Percentiles rank a stretch among this genome's conserved stretches.
Conservation (phyloP, 2,888 invertebrate genomes). For the Mythimna loreyi region DNA sequence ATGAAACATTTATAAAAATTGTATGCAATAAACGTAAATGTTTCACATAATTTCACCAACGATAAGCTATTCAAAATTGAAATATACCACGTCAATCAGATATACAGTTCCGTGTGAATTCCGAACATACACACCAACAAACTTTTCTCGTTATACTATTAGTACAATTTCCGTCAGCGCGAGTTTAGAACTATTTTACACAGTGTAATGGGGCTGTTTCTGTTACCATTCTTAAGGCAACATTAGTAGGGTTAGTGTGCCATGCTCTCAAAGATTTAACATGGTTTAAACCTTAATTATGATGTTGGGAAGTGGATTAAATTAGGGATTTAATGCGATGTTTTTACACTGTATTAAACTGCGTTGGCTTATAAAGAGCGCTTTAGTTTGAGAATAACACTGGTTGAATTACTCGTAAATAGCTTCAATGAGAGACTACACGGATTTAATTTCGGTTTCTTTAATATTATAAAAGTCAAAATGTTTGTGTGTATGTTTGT, state of each 20-base stretch:
- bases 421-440: not conserved
- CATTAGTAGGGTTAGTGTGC: constrained; percentile 29
- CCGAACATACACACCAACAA: constrained; percentile 40
- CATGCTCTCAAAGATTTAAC: constrained; percentile 32
- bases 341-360: too few species aligned
- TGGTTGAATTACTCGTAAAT: constrained; percentile 4
- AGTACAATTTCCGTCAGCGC: constrained; percentile 43
- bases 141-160: constrained; percentile 52
- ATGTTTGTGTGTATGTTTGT: too few species aligned
- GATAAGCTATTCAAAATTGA: constrained; percentile 34
- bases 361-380: not conserved
- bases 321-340: not conserved
- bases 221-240: constrained; percentile 41
- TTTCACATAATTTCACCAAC: not conserved
- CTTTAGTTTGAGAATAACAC: constrained; percentile 4
- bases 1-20: not conserved
- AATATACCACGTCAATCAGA: constrained; percentile 42
- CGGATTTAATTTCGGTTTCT: not conserved
- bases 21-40: constrained; percentile 10
- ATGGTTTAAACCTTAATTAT: constrained; percentile 35
- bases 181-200: constrained; percentile 49
- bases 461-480: too few species aligned
- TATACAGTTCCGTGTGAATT: constrained; percentile 39
- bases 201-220: constrained; percentile 28
- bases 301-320: constrained; percentile 26